Conservation (phyloP, 2,888 invertebrate genomes). For the Coelinius sp. region DNA sequence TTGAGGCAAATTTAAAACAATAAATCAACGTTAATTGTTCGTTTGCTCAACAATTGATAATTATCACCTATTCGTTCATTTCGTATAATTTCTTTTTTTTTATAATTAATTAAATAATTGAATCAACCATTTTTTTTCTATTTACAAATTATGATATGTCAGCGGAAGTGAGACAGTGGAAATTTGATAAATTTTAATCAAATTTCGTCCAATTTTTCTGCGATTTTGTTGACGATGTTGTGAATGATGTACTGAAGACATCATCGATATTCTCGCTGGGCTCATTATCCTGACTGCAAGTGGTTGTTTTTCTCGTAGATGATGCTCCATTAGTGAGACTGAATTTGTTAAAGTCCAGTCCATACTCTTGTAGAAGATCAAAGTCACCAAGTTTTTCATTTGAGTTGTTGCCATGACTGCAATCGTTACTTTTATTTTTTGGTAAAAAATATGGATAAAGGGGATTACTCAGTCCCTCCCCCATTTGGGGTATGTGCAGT, state of each 20-base stretch:
- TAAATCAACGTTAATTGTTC: background rate
- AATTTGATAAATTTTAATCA: conserved; percentile 66
- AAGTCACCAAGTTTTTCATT: conserved; percentile 72
- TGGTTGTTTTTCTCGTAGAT: conserved; percentile 51
- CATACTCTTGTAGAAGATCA: conserved; percentile 82
- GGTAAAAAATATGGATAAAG: conserved; percentile 73
- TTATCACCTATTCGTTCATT: background rate
- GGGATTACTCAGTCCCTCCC: conserved; percentile 71
- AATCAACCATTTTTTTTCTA: conserved; percentile 8
- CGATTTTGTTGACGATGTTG: conserved; percentile 69
- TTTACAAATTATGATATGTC: conserved; percentile 45
- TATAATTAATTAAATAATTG: background rate
- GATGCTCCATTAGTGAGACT: conserved; percentile 64
- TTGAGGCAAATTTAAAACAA: background rate
- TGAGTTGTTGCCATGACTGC: conserved; percentile 45
- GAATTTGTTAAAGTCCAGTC: conserved; percentile 78
- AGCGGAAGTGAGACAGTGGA: conserved; percentile 19
- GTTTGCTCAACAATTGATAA: conserved; percentile 12
- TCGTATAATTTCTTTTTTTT: background rate
- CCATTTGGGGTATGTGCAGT: conserved; percentile 63
- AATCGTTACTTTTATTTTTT: conserved; percentile 55
- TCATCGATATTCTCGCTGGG: conserved; percentile 62
- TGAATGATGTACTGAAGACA: conserved; percentile 63
- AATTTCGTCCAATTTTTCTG: conserved; percentile 77
- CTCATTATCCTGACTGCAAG: conserved; percentile 52